phyloP scores from a whole-genome alignment of 2,888 invertebrate genomes.

The Gisinianus flammeolus region DNA sequence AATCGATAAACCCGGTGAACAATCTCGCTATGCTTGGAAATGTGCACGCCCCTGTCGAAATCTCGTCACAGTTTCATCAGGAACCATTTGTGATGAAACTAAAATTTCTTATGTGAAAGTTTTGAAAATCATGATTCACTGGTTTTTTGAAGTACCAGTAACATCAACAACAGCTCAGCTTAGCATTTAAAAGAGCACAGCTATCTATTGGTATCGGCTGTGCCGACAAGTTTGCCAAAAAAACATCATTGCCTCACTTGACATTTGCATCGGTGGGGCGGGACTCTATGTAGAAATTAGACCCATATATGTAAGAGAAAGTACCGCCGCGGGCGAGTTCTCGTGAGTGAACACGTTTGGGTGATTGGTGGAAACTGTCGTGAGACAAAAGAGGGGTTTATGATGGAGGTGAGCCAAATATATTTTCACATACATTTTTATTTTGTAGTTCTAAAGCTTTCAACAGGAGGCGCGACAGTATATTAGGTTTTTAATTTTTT shows the following conservation, averaged over 20 bases:
- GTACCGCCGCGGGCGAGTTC: conserved; percentile 30
- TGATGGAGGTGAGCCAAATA: not conserved
- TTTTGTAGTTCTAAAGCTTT: too few relatives aligned
- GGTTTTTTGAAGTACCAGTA: conserved; percentile 25
- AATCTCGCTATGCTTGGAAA: not conserved
- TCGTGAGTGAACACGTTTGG: conserved; percentile 18
- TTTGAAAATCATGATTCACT: conserved; percentile 4
- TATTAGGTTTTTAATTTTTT: too few relatives aligned
- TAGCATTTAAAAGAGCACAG: conserved; percentile 17
- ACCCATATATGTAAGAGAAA: conserved; percentile 40
- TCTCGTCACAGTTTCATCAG: not conserved
- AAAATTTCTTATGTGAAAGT: conserved; percentile 22
- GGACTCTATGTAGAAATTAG: conserved; percentile 42
- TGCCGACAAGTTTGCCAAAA: conserved; percentile 29
- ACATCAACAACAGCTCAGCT: conserved; percentile 3
- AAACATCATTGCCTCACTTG: not conserved
- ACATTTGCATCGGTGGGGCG: conserved; percentile 7
- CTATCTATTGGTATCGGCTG: conserved; percentile 21
- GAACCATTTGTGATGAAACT: conserved; percentile 18
- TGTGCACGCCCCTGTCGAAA: not conserved
- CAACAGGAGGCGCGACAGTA: too few relatives aligned
- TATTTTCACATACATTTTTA: too few relatives aligned
- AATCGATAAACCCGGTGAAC: not conserved
- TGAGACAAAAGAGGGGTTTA: conserved; percentile 37
- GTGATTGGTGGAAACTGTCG: conserved; percentile 39